Evolutionary conservation across 2,888 invertebrate species (phyloP).

Genomic region (Plagodis pulveraria): DNA sequence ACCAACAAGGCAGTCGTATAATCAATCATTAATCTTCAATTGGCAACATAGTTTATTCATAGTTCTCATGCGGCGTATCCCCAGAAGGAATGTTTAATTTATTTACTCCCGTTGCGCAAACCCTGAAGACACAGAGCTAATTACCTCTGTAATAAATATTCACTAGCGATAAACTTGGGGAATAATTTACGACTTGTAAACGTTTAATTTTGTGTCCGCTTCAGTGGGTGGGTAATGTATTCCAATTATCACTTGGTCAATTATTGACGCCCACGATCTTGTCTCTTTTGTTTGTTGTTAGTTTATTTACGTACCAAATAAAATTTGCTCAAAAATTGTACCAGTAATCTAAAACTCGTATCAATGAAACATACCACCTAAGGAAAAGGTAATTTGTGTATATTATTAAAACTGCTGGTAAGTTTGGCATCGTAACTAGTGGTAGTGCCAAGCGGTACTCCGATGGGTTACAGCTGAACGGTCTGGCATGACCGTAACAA

Average conservation of each 20-base stretch:
- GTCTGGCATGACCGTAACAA: too few relatives aligned
- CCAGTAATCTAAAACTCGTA: too few relatives aligned
- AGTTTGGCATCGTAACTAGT: too few relatives aligned
- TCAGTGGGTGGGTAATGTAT: constrained; percentile 47
- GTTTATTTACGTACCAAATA: background rate
- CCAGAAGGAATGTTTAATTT: constrained; percentile 64
- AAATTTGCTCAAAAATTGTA: too few relatives aligned
- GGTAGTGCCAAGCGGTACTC: too few relatives aligned
- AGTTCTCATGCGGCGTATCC: constrained; percentile 38
- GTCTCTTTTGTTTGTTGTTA: background rate
- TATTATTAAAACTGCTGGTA: too few relatives aligned
- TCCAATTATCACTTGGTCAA: constrained; percentile 25
- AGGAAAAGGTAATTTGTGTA: too few relatives aligned
- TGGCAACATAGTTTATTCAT: constrained; percentile 35
- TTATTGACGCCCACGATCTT: constrained; percentile 17
- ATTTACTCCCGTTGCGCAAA: constrained; percentile 66
- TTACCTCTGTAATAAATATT: constrained; percentile 77
- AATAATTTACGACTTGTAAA: constrained; percentile 75
- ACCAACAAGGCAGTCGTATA: too few relatives aligned
- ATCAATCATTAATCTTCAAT: background rate
- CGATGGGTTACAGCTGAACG: too few relatives aligned
- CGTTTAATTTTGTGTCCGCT: constrained; percentile 66
- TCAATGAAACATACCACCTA: too few relatives aligned
- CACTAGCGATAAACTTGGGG: constrained; percentile 75
- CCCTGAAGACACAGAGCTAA: constrained; percentile 70